Base-by-base conservation (phyloP, 2,113 vertebrate genomes). In the Sardina pilchardus region DNA sequence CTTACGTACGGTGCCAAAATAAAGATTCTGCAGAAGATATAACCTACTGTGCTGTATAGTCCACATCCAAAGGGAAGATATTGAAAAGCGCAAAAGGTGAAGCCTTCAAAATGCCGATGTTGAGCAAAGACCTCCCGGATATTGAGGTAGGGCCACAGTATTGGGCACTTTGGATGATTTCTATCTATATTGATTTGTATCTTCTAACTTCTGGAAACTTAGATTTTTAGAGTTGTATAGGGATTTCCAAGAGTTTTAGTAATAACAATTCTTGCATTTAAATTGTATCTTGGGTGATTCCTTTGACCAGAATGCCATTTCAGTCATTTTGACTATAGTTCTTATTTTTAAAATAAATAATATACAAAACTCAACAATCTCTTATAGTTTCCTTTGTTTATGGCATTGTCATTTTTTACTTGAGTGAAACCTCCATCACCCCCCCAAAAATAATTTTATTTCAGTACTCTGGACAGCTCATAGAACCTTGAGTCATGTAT, bases 71-170 rank as follows among this genome's bases (percentile, higher is more conserved):
- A 78, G 34, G 12, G 17, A 78, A 78, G 42, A 44, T 24, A 26
- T 5, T 30, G 43, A n/a, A 17, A 84, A 81, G 89, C 71, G n/a
- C 84, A 88, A 24, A 59, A 53, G 17, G 4, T 53, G 53, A 59
- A 59, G 21, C 21, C 6, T 59, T 21, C 53, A 24, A 59, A 53
- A 59, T 59, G 53, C 21, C 59, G 67, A 93, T 93, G 93, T 75
- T 94, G 87, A 94, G 94, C 85, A 94, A 85, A 92, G 94, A 94
- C 78, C 90, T 91, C 17, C 93, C 91, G 81, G 93, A 95, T 67
- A 94, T 94, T 39, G 93, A 95, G 94, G 93, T 95, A 94, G 89
- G 19, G 4, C 24, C 50, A 42, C 42, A 82, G 82, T 0, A 67
- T 14, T 42, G 39, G 39, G 39, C 4, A n/a, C 6, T 53, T 24